Evolutionary conservation across 2,888 invertebrate genomes (phyloP).

Genomic region (Euplagia quadripunctaria): DNA sequence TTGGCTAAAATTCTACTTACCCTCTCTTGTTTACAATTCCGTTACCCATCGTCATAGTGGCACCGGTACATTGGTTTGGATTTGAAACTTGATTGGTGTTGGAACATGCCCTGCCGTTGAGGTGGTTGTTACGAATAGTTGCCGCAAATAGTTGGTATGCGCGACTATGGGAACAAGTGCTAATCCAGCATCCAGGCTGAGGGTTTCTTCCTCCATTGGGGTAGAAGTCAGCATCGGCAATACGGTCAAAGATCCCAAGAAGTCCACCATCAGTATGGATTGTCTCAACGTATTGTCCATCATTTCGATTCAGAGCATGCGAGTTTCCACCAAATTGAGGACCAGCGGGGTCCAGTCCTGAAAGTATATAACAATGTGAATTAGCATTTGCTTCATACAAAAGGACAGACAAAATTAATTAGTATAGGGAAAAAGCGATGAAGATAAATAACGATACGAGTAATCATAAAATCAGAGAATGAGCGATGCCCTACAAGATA

Average conservation of each 20-base stretch:
- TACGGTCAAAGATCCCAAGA: conserved; percentile 70
- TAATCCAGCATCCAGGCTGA: conserved; percentile 70
- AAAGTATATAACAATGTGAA: background rate
- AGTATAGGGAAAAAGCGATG: no score
- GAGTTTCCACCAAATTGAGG: conserved; percentile 67
- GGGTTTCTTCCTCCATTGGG: conserved; percentile 74
- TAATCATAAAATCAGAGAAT: no score
- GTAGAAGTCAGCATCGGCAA: conserved; percentile 74
- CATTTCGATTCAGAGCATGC: conserved; percentile 60
- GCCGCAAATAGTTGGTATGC: conserved; percentile 65
- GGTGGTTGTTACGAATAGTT: conserved; percentile 63
- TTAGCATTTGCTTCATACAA: no score
- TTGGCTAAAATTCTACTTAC: conserved; percentile 1
- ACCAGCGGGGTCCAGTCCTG: conserved; percentile 77
- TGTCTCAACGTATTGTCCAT: conserved; percentile 72
- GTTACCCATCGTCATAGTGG: conserved; percentile 64
- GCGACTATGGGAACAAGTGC: conserved; percentile 70
- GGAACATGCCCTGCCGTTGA: conserved; percentile 62
- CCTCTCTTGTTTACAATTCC: conserved; percentile 26
- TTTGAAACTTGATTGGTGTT: conserved; percentile 31
- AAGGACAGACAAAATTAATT: no score
- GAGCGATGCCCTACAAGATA: no score
- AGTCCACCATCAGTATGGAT: conserved; percentile 76
- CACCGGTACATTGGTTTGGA: conserved; percentile 53
- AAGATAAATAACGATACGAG: no score